Percentiles rank a stretch among this genome's conserved stretches.
Conservation (phyloP, 2,113 vertebrate genomes). For the Heptranchias perlo region DNA sequence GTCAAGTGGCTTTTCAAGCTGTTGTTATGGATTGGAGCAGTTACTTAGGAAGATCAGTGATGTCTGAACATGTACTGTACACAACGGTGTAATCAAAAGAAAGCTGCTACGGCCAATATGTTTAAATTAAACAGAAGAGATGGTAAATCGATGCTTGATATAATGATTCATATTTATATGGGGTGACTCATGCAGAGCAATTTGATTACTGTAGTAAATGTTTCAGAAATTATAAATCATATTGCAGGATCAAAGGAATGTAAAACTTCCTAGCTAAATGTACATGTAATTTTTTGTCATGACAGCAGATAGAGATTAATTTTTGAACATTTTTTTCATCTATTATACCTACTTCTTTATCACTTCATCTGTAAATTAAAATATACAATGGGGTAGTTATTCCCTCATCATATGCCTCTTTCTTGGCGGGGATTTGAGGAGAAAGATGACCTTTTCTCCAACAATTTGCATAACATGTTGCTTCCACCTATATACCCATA, state of each 20-base stretch:
- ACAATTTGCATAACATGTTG: background rate
- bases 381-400: background rate
- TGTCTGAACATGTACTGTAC: background rate
- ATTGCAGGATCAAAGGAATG: background rate
- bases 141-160: background rate
- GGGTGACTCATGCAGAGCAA: background rate
- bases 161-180: background rate
- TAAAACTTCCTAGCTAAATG: background rate
- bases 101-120: background rate
- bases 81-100: background rate
- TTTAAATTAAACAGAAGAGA: background rate
- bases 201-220: background rate
- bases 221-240: background rate
- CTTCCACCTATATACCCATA: background rate
- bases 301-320: background rate
- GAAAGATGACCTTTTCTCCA: background rate
- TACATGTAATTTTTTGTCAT: background rate
- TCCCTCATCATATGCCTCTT: background rate
- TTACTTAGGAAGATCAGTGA: background rate
- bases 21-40: background rate
- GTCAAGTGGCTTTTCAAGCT: background rate
- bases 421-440: background rate
- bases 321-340: background rate
- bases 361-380: background rate
- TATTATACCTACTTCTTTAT: background rate